Conservation (phyloP, 2,797 vertebrate genomes). For the Triplophysa bombifrons region DNA sequence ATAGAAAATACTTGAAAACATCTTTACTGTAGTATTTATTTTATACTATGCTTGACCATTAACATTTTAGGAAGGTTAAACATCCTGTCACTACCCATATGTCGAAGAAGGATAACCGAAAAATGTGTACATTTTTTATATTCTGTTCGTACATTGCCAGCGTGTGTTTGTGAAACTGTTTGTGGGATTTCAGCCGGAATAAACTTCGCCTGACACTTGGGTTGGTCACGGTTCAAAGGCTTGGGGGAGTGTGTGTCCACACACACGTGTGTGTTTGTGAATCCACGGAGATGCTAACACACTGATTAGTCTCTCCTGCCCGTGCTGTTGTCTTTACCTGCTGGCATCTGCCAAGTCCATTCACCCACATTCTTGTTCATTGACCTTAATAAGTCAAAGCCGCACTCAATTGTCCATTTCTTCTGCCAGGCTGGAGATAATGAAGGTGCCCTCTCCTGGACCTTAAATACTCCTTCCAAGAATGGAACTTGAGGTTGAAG, state of each 20-base stretch:
- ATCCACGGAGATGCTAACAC: conserved; percentile 29
- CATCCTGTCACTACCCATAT: neutral
- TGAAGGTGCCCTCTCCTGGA: conserved; percentile 43
- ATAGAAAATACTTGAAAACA: too few species aligned
- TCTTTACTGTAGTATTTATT: too few species aligned
- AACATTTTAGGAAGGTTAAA: neutral
- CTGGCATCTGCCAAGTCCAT: conserved; percentile 50
- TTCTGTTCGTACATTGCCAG: neutral
- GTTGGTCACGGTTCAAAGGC: conserved; percentile 34
- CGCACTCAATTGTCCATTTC: conserved; percentile 44
- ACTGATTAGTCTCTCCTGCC: conserved; percentile 48
- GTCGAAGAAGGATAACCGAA: neutral
- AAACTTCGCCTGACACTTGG: conserved; percentile 44
- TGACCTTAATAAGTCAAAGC: conserved; percentile 49
- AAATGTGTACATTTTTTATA: neutral
- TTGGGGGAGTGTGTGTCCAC: conserved; percentile 9
- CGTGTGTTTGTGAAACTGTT: neutral
- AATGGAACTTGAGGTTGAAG: conserved; percentile 11
- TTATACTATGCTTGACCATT: too few species aligned
- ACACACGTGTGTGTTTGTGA: neutral
- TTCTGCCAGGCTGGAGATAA: conserved; percentile 38
- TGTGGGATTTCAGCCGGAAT: conserved; percentile 42
- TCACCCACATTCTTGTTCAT: conserved; percentile 51
- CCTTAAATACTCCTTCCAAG: conserved; percentile 21
- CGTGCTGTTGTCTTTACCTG: conserved; percentile 43